Base-by-base conservation (phyloP, 37 sponge, comb jelly and placozoan genomes). In the Petrosia ficiformis region DNA sequence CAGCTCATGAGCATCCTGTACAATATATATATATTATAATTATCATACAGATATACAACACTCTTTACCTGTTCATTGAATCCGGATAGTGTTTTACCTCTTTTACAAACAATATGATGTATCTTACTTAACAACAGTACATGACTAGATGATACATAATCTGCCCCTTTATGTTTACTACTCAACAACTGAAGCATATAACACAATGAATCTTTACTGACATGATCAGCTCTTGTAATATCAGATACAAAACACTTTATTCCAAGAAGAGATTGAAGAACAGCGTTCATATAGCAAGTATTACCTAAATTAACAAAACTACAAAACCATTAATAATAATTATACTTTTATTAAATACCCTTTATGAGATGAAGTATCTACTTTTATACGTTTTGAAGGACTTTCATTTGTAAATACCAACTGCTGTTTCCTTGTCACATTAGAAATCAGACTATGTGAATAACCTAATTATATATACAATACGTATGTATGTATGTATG, bases 201-300 rank as follows among this genome's bases (percentile, higher is more conserved):
- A n/a, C n/a, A n/a, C n/a, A n/a, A n/a, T n/a, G n/a, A n/a, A n/a
- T n/a, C n/a, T n/a, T n/a, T n/a, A n/a, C n/a, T n/a, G n/a, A n/a
- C n/a, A n/a, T n/a, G n/a, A n/a, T n/a, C n/a, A n/a, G n/a, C n/a
- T n/a, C n/a, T n/a, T n/a, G 77, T 28, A 31, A 90, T 44, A 83
- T 94, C 95, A 48, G 80, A 74, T 16, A 88, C 77, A 86, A 94
- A 94, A 2, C 82, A 70, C 36, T 86, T 79, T 74, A 94, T 58
- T 1, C 88, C 70, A n/a, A 90, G 67, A 52, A 94, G 77, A 38
- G 87, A 80, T 59, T 94, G 95, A 34, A 94, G 85, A 0, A 94
- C 86, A 36, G 92, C 87, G 33, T 94, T 94, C 92, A 94, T 90
- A 74, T 94, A 94, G 35, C 95, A 94, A 11, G 95, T 90, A 73